Conservation (phyloP, 2,888 invertebrate genomes). For the Rhyacophila evoluta region DNA sequence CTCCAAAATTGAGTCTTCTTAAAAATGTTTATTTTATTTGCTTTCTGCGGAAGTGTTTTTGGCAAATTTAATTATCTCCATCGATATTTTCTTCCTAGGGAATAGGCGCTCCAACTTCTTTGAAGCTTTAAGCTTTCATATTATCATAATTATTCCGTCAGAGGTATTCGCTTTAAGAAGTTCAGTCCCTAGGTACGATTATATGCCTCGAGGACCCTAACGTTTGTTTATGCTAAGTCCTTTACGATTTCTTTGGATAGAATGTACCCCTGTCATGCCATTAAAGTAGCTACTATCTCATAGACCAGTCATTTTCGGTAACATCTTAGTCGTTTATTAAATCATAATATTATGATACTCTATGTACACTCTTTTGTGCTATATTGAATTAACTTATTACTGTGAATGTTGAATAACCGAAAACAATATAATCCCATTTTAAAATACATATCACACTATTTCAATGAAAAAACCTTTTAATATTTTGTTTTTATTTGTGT, state of each 20-base stretch:
- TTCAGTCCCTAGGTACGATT: background rate
- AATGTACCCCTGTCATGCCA: background rate
- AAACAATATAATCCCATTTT: no score
- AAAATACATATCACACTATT: background rate
- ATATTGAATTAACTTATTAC: background rate
- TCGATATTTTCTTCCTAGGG: conserved; percentile 8
- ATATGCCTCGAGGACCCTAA: conserved; percentile 6
- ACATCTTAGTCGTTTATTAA: no score
- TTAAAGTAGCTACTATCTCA: background rate
- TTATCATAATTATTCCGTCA: conserved; percentile 35
- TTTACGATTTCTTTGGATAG: conserved; percentile 23
- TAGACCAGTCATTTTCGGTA: background rate
- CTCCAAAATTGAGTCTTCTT: no score
- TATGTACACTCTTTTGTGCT: no score
- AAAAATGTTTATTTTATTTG: no score
- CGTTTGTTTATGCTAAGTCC: conserved; percentile 27
- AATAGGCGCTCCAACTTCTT: conserved; percentile 1
- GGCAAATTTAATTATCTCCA: conserved; percentile 18
- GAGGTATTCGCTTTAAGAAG: conserved; percentile 22
- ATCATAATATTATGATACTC: no score
- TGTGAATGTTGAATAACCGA: no score
- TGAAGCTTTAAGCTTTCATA: conserved; percentile 29
- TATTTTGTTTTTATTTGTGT: background rate
- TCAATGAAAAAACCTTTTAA: no score
- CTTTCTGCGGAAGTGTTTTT: conserved; percentile 16